These are phyloP conservation scores for Chaetophractus vellerosus DNA, from an alignment of 2,797 vertebrate species.

Conservation along the genomic window DNA sequence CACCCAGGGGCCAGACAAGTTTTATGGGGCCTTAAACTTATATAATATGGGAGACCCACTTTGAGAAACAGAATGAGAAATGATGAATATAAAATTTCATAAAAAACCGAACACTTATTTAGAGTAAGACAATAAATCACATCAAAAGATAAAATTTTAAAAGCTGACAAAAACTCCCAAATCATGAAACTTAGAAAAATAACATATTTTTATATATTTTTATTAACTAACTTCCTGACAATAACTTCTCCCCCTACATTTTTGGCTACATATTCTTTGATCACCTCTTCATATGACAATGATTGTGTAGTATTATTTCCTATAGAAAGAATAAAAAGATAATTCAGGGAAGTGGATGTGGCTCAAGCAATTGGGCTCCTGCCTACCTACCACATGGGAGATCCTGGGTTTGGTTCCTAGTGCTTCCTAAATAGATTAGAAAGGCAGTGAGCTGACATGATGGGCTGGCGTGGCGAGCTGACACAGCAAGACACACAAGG, in stretches of 20 bases:
- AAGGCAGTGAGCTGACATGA: too few species aligned
- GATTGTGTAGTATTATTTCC: conserved; percentile 7
- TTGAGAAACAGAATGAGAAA: conserved; percentile 42
- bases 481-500: too few species aligned
- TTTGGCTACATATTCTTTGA: not conserved
- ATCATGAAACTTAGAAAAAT: not conserved
- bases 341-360: not conserved
- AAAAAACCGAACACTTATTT: conserved; percentile 3
- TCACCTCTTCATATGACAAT: not conserved
- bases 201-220: not conserved
- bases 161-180: not conserved
- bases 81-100: not conserved
- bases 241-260: not conserved
- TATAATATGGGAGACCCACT: not conserved
- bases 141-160: conserved; percentile 9
- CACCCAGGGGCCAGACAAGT: not conserved
- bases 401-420: too few species aligned
- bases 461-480: too few species aligned
- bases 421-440: too few species aligned
- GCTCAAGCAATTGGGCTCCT: too few species aligned
- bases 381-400: too few species aligned
- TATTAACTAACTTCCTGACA: not conserved
- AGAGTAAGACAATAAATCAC: conserved; percentile 11
- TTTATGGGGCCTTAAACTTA: not conserved
- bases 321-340: not conserved